Percentiles rank a stretch among this genome's conserved stretches.
Conservation (phyloP, 2,113 vertebrate species). For the Ailuropoda melanoleuca region DNA sequence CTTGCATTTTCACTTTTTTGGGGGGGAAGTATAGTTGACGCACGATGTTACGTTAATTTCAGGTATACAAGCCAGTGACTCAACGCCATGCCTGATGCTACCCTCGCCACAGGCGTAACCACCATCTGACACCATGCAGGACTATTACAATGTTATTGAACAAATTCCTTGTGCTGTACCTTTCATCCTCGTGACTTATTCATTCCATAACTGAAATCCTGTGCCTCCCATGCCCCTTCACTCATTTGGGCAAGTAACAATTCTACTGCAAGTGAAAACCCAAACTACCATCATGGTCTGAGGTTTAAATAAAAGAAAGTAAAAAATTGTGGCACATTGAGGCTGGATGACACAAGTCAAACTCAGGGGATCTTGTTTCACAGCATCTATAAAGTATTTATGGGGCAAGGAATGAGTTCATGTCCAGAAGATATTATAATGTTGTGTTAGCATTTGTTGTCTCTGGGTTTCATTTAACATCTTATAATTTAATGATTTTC, state of each 20-base stretch:
- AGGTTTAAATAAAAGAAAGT: background rate
- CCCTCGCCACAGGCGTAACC: background rate
- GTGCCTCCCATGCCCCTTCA: background rate
- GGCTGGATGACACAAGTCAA: background rate
- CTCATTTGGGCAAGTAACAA: background rate
- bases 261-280: background rate
- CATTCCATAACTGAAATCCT: background rate
- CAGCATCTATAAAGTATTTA: background rate
- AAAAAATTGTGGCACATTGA: background rate
- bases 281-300: background rate
- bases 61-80: background rate
- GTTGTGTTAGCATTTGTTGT: background rate
- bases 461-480: background rate
- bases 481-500: background rate
- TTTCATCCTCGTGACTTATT: background rate
- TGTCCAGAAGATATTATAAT: background rate
- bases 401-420: background rate
- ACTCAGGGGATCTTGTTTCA: background rate
- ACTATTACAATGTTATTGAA: background rate
- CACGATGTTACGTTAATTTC: background rate
- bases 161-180: background rate
- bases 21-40: background rate
- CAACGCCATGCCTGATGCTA: background rate
- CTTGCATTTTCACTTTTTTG: background rate
- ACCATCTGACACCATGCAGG: background rate